Evolutionary conservation across 2,888 invertebrate genomes (phyloP), one percentile per base, ranked within the genome.

Genomic region (Sericinus montela): DNA sequence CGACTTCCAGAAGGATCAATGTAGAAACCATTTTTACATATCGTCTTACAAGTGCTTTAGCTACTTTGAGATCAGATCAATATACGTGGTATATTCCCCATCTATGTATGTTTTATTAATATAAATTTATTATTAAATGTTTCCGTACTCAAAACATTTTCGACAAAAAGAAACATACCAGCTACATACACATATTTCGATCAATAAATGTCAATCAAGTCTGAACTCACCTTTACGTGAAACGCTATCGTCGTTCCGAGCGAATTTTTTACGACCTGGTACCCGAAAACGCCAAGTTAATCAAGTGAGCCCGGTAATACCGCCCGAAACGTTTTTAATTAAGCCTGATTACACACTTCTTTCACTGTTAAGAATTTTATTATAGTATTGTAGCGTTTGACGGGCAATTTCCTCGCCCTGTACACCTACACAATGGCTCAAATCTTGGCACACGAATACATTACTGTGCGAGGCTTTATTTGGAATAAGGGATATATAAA

Each of bases 281-380:
- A 55, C 65, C 61, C 70, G 58, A 72, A 76, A 69, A 58, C 52
- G 68, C 65, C 57, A 60, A 75, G 75, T 74, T 82, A 81, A 83
- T 81, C 77, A 80, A 75, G 67, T 62, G 67, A 53, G 59, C 58
- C 35, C 59, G 58, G 66, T 67, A 60, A 59, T 62, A 69, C 64
- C 57, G 62, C 62, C 60, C 63, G 51, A 74, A 79, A 71, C 62
- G 72, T 71, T 80, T 84, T 82, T 83, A 84, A 84, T 85, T 82
- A 83, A 80, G 69, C 63, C 66, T 69, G 65, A 76, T 79, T 74
- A 74, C 72, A 63, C 65, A 69, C 63, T 72, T 73, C 69, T 72
- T 72, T 62, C 60, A 57, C 66, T 63, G 67, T 71, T 69, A 68
- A 71, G 58, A 48, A 53, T 63, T 63, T 66, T 63, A 62, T 63